Evolutionary conservation across 2,797 vertebrate species (phyloP), one percentile per base, ranked within the genome.

Genomic region (Anguilla obscura): DNA sequence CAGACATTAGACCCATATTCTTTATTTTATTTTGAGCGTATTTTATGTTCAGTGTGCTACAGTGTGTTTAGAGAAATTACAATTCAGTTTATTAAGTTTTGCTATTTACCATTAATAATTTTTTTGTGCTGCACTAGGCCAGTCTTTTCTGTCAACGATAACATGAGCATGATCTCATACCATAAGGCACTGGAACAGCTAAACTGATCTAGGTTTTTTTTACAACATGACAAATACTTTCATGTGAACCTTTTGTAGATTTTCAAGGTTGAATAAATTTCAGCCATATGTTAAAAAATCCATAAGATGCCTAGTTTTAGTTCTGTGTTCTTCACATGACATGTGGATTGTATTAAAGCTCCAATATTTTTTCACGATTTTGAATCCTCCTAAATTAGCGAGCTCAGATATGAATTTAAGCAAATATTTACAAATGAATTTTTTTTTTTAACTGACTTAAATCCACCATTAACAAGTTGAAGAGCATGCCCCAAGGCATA

Each of bases 51-150:
- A 71, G 21, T 9, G 16, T 58, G 69, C 1, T 45, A 45, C 74
- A 45, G 74, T 79, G 74, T 36, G 71, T 76, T 69, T 76, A 79
- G 16, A 79, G 74, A 79, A 45, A 45, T 79, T 40, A 79, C 36
- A 69, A 27, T 27, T 69, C 63, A 40, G 3, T 30, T 33, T 36
- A 76, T 76, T 36, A 76, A 76, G 33, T 21, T 79, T 79, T 5
- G 36, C 79, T n/a, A 48, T 36, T 33, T 14, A 36, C 71, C 16
- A 24, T 18, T 0, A 36, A 10, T 74, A 1, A 3, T 10, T 74
- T 74, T 36, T n/a, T 69, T 69, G 21, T 27, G 21, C 33, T 76
- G 14, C 33, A 18, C 33, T 40, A 14, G 30, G 10, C 14, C 33
- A 18, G 12, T 3, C 16, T 76, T 76, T 16, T 16, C 3, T 76